Conservation (phyloP, 2,888 invertebrate species). For the Chymomyza caudatula region DNA sequence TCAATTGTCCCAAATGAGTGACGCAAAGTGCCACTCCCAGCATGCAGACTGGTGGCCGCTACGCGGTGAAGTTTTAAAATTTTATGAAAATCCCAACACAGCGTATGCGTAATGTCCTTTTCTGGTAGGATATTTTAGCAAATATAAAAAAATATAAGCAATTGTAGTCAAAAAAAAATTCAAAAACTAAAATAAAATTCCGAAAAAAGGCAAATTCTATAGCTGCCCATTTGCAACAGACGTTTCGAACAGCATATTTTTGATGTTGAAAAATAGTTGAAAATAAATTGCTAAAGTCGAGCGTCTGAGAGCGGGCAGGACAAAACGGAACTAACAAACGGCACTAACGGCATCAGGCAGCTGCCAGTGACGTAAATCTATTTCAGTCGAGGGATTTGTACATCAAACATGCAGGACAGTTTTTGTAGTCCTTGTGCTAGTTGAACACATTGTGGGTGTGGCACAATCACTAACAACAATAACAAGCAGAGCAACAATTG, state of each 20-base stretch:
- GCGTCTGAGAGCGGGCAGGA: background rate
- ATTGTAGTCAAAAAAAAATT: background rate
- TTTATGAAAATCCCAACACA: background rate
- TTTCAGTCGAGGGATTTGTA: constrained; percentile 71
- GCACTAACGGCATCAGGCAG: constrained; percentile 2
- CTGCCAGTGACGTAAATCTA: constrained; percentile 72
- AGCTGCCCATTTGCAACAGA: background rate
- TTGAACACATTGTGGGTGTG: constrained; percentile 24
- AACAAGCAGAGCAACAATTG: too few species aligned
- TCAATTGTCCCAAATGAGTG: constrained; percentile 55
- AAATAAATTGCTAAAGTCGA: constrained; percentile 49
- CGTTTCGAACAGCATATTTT: constrained; percentile 42
- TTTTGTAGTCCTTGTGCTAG: constrained; percentile 32
- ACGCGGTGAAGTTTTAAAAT: background rate
- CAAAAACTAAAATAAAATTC: background rate
- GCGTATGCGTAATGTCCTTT: constrained; percentile 35
- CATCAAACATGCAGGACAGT: constrained; percentile 70
- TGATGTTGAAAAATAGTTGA: constrained; percentile 65
- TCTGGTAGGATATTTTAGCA: too few species aligned
- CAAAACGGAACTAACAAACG: constrained; percentile 50
- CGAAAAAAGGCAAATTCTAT: background rate
- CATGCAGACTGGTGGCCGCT: background rate
- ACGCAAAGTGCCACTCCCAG: constrained; percentile 1
- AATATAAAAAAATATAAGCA: background rate
- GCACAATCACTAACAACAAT: constrained; percentile 9